phyloP scores from a whole-genome alignment of 2,888 invertebrate genomes.

The Cyrtodaria siliqua region DNA sequence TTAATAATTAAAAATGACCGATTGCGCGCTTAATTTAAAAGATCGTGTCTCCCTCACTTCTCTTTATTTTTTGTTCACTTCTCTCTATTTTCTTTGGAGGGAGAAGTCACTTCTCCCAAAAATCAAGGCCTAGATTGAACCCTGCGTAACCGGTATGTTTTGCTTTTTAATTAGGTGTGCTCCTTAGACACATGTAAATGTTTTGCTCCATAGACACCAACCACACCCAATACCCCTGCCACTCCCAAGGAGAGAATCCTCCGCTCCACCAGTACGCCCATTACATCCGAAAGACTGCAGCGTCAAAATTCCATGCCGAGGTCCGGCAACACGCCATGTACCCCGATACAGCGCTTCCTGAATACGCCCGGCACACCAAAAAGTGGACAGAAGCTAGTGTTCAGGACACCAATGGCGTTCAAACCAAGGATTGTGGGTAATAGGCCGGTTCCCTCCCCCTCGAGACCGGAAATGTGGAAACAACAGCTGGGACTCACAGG shows the following conservation, averaged over 20 bases:
- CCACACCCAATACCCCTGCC: constrained; percentile 48
- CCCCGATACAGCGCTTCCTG: constrained; percentile 4
- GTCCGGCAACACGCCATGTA: background rate
- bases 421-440: constrained; percentile 72
- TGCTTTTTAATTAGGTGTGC: too few relatives aligned
- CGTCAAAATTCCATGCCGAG: constrained; percentile 2
- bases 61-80: too few relatives aligned
- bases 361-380: constrained; percentile 15
- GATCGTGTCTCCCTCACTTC: too few relatives aligned
- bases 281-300: constrained; percentile 34
- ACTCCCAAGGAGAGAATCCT: constrained; percentile 41
- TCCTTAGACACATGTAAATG: too few relatives aligned
- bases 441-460: constrained; percentile 75
- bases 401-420: constrained; percentile 80
- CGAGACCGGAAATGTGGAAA: constrained; percentile 75
- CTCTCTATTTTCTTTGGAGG: too few relatives aligned
- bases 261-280: constrained; percentile 41
- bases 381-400: constrained; percentile 65
- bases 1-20: too few relatives aligned
- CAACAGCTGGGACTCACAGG: constrained; percentile 78
- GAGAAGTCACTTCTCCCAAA: too few relatives aligned
- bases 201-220: constrained; percentile 45
- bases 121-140: too few relatives aligned
- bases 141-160: too few relatives aligned
- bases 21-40: too few relatives aligned